Base-by-base conservation (phyloP, 2,888 invertebrate genomes). In the Congeria kusceri region DNA sequence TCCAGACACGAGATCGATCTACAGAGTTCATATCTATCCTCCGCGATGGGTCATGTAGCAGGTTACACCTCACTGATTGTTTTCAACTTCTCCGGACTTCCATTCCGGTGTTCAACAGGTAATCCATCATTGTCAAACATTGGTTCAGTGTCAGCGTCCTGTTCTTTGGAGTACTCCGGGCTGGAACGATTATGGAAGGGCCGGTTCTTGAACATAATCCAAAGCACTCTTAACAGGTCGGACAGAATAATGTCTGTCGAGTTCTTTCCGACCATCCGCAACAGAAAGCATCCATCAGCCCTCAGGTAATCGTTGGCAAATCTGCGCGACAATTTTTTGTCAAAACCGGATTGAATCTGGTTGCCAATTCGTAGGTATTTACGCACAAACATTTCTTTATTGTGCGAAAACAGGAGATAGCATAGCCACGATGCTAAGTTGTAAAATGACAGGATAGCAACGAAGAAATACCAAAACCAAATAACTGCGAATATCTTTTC, bases 401-500 rank as follows among this genome's bases (percentile, higher is more conserved):
- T 87, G 46, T 85, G 84, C 32, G 63, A 69, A 23, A 87, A 87
- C 0, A 87, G 13, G 13, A 87, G 62, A 65, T 86, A 71, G 63
- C 85, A 87, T n/a, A 87, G 23, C 88, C 88, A 88, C 3, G 74
- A 77, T 4, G 84, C 74, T 2, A 85, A 67, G 58, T 88, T 89
- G 57, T 76, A 77, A 61, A 83, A 86, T 1, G 88, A 80, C 18
- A 86, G 56, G 25, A 80, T 59, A 0, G 85, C 70, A 0, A 89
- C 76, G 13, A 87, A 29, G 29, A 87, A 83, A 11, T 88, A 27
- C 89, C 89, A 89, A 61, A 89, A 88, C 89, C 89, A 89, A 3
- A 89, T n/a, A 25, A 87, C 72, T 0, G 85, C 87, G 59, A 88
- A 88, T 18, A 88, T 86, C 61, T 88, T 88, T 63, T 88, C 88